Percentiles rank a stretch among this genome's conserved stretches.
Evolutionary conservation across 2,113 vertebrate species (phyloP).

Genomic region (Entomyzon cyanotis): DNA sequence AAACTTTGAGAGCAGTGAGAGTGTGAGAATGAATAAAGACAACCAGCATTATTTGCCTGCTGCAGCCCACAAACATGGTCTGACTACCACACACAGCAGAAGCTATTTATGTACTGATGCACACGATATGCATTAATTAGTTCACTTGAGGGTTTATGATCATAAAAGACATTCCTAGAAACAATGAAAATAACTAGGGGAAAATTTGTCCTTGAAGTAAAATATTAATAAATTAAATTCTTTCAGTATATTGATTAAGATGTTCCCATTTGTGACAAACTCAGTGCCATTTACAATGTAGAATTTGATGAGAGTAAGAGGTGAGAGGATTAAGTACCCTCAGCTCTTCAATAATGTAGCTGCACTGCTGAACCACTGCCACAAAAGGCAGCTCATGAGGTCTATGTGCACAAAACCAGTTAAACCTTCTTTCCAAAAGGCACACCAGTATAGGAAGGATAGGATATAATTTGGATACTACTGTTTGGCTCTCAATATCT

Average conservation of each 20-base stretch:
- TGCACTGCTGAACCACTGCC: not conserved
- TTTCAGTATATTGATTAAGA: not conserved
- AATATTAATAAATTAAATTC: not conserved
- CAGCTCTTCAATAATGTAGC: not conserved
- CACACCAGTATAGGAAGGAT: not conserved
- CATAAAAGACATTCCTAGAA: slow-evolving; percentile 22
- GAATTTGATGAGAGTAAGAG: not conserved
- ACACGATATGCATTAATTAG: not conserved
- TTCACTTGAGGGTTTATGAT: slow-evolving; percentile 1
- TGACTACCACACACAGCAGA: not conserved
- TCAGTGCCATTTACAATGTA: not conserved
- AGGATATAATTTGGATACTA: not conserved
- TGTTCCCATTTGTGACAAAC: not conserved
- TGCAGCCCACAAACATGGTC: not conserved
- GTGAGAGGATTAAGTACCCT: not conserved
- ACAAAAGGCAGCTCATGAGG: not conserved
- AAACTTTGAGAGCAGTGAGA: not conserved
- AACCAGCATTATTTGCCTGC: not conserved
- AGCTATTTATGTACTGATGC: slow-evolving; percentile 6
- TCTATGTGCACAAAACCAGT: not conserved
- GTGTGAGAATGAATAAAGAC: not conserved
- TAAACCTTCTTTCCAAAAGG: not conserved
- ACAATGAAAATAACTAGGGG: not conserved
- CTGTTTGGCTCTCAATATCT: not conserved
- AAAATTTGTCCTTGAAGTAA: not conserved